Conservation (phyloP, 1,140 invertebrate species). For the Drosophila kepulauana region DNA sequence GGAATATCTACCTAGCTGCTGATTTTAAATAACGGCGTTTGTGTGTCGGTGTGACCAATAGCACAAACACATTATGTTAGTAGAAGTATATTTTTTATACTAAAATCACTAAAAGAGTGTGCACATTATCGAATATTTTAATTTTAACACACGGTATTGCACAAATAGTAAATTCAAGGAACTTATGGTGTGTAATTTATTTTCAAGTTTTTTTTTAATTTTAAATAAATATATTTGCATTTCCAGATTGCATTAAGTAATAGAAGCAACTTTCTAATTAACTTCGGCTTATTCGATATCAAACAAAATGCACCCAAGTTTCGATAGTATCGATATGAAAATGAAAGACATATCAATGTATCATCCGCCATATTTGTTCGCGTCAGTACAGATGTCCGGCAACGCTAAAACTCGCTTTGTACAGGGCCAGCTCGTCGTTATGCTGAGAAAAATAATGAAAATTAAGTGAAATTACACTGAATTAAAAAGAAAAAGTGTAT, state of each 20-base stretch:
- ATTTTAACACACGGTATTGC: background rate
- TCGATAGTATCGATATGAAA: conserved; percentile 36
- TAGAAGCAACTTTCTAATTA: background rate
- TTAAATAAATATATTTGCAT: too few species aligned
- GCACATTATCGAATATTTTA: background rate
- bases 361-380: conserved; percentile 62
- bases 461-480: conserved; percentile 71
- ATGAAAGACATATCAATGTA: conserved; percentile 11
- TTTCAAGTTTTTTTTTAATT: too few species aligned
- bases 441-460: conserved; percentile 73
- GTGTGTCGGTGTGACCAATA: conserved; percentile 6
- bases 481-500: conserved; percentile 65
- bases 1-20: background rate
- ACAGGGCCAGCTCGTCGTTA: conserved; percentile 68
- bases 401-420: conserved; percentile 65
- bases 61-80: background rate
- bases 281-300: background rate
- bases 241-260: too few species aligned
- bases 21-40: conserved; percentile 26
- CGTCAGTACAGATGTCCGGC: conserved; percentile 44
- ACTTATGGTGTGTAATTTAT: too few species aligned
- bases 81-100: too few species aligned
- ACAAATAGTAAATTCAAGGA: too few species aligned
- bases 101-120: background rate
- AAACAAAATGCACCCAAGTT: background rate